Conservation (phyloP, 2,113 vertebrate genomes). For the Dipodomys ordii region DNA sequence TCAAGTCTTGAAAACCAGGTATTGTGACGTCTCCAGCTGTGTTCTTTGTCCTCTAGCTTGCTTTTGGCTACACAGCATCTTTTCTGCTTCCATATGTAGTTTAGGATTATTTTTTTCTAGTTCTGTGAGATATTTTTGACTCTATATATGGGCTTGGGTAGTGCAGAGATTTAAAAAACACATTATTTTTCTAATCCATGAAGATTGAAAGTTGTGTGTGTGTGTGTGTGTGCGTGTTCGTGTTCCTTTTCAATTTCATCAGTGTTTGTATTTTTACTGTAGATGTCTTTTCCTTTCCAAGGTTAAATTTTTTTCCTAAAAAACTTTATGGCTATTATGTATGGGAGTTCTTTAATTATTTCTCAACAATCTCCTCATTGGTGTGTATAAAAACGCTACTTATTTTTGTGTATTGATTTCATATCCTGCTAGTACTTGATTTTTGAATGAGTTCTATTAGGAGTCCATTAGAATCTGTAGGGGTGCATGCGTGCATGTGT, state of each 20-base stretch:
- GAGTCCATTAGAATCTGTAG: background rate
- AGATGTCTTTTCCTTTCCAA: background rate
- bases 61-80: background rate
- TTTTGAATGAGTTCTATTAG: background rate
- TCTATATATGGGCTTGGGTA: background rate
- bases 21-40: background rate
- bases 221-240: background rate
- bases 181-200: background rate
- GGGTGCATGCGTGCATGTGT: rapidly evolving
- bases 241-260: background rate
- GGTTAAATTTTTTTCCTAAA: background rate
- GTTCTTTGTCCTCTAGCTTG: background rate
- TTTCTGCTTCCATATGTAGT: background rate
- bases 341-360: background rate
- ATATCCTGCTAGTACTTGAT: background rate
- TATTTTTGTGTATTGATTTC: background rate
- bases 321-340: background rate
- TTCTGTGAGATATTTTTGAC: background rate
- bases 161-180: background rate
- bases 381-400: background rate
- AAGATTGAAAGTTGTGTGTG: background rate
- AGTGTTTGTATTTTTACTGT: background rate
- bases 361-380: background rate
- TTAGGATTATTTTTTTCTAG: background rate
- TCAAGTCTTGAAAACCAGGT: background rate